Conservation (phyloP, 1,140 invertebrate genomes). For the Watersipora subatra region DNA sequence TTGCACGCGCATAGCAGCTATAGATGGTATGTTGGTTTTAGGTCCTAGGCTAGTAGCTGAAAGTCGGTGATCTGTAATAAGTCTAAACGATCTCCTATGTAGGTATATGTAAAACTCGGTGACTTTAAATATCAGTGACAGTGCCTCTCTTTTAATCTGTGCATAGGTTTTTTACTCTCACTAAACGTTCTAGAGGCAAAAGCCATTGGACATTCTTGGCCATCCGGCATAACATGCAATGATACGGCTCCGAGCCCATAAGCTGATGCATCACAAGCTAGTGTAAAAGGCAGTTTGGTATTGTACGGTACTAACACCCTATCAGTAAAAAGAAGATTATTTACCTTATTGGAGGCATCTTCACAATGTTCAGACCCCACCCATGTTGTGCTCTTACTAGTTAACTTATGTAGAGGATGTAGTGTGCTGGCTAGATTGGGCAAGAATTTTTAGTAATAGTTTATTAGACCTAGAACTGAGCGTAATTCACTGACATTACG, state of each 20-base stretch:
- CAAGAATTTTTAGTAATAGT: constrained; percentile 1
- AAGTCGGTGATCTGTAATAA: constrained; percentile 43
- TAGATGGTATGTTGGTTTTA: constrained; percentile 16
- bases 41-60: constrained; percentile 34
- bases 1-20: constrained; percentile 29
- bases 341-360: constrained; percentile 8
- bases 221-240: constrained; percentile 20
- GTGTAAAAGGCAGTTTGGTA: no score
- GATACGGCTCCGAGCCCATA: no score
- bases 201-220: constrained; percentile 24
- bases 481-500: neutral
- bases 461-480: neutral
- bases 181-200: constrained; percentile 39
- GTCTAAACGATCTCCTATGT: constrained; percentile 36
- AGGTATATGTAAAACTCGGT: constrained; percentile 40
- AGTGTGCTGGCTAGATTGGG: neutral
- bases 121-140: constrained; percentile 42
- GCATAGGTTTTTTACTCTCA: constrained; percentile 35
- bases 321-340: constrained; percentile 10
- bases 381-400: constrained; percentile 4
- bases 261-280: no score
- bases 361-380: constrained; percentile 11
- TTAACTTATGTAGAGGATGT: no score
- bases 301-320: no score
- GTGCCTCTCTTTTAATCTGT: constrained; percentile 44